A percentile compares a stretch with the other conserved stretches of the same genome.
Conservation (phyloP, 1,140 invertebrate species). For the Phenacoccus solenopsis region DNA sequence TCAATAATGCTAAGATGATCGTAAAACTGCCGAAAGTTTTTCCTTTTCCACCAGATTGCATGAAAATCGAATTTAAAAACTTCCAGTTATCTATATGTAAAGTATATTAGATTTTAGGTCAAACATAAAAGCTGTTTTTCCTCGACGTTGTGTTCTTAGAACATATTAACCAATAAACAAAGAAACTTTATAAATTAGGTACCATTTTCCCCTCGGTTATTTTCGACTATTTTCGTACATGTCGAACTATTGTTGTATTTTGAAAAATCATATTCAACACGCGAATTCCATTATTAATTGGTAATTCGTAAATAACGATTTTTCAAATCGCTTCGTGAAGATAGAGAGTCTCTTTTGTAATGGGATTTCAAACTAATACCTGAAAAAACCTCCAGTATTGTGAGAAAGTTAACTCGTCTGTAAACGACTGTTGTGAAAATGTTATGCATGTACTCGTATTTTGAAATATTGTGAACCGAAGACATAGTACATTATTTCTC, state of each 20-base stretch:
- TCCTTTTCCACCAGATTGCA: neutral
- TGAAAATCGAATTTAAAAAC: neutral
- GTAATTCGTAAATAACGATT: neutral
- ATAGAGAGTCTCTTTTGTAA: neutral
- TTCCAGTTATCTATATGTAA: neutral
- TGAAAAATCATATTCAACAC: neutral
- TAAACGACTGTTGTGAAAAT: neutral
- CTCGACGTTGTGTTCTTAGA: neutral
- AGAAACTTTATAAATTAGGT: neutral
- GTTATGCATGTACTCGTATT: neutral
- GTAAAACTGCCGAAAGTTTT: neutral
- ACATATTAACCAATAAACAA: neutral
- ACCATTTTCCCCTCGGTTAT: neutral
- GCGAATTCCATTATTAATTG: neutral
- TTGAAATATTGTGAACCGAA: neutral
- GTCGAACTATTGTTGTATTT: neutral
- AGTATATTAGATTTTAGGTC: too few relatives aligned
- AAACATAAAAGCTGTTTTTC: too few relatives aligned
- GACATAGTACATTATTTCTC: neutral
- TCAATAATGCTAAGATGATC: neutral
- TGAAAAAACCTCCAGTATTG: too few relatives aligned
- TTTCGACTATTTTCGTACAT: too few relatives aligned
- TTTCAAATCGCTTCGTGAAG: neutral
- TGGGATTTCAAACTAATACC: neutral
- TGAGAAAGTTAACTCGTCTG: neutral